Base-by-base conservation (phyloP, 2,888 invertebrate species). In the Bombylius major region DNA sequence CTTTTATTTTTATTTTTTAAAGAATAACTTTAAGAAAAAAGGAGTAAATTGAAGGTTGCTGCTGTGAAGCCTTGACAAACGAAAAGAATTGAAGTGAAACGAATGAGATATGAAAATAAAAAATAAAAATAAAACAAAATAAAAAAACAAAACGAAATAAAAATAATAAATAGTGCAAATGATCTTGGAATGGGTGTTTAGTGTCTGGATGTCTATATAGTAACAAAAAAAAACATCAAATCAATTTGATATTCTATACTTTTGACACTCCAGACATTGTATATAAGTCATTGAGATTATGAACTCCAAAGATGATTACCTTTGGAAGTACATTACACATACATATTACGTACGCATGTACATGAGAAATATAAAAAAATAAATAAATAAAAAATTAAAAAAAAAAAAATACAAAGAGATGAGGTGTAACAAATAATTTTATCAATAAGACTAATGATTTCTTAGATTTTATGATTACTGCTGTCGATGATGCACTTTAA, bases 401-500 rank as follows among this genome's bases (percentile, higher is more conserved):
- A 36, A 7, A 8, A 8, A 7, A 36, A 47, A 31, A 45, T 32
- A 42, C 48, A 48, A 56, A 45, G 51, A 58, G 59, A 59, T 56
- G 58, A 59, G 54, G 53, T 56, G 58, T 56, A 56, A 56, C 56
- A 56, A 59, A 59, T 59, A 56, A 59, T 56, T 59, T 55, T 59
- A 59, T 59, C 59, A 59, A 59, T 56, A 53, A 59, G 55, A 59
- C 56, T 59, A 59, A 59, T 59, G 59, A 56, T 55, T 59, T 55
- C 53, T 50, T 53, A 55, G 34, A 23, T 23, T 23, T 36, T 36
- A 36, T 36, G 34, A 36, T 36, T 7, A 23, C 23, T 36, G 34
- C 34, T 36, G 34, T 3, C 7, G 34, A 36, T 36, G 34, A 36
- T 36, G 34, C 8, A 36, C 8, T 36, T 36, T 23, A 23, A 8